Percentiles rank a stretch among this genome's conserved stretches.
These are phyloP conservation scores for Argya squamiceps DNA, from an alignment of 2,797 vertebrate species.

Conservation along the genomic window DNA sequence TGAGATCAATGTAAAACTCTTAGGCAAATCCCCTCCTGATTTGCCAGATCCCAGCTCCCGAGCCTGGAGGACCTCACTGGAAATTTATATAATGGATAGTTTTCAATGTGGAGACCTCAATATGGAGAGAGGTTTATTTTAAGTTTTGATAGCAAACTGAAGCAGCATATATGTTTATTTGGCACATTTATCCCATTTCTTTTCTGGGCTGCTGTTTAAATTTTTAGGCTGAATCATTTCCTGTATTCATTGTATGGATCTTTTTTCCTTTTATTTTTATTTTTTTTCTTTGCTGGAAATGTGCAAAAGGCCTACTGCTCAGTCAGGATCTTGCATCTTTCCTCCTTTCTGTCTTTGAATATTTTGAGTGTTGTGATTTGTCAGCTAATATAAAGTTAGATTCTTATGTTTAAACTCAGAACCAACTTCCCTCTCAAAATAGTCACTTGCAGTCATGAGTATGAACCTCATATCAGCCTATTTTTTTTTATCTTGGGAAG, in stretches of 20 bases:
- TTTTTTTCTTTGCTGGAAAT: neutral
- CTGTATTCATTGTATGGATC: neutral
- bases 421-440: neutral
- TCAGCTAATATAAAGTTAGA: neutral
- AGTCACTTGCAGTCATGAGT: neutral
- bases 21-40: neutral
- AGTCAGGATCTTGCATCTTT: neutral
- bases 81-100: neutral
- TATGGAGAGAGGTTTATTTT: neutral
- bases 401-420: neutral
- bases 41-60: neutral
- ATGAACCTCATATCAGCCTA: neutral
- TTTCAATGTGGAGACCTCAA: neutral
- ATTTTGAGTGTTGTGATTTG: neutral
- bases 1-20: neutral
- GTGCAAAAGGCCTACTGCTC: neutral
- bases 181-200: neutral
- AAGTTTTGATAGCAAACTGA: neutral
- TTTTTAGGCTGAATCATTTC: neutral
- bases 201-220: neutral
- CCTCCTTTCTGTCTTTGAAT: neutral
- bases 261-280: neutral
- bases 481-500: neutral
- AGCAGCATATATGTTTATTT: neutral
- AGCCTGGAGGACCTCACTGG: neutral